Conservation (phyloP, 2,113 vertebrate species). For the Macquaria ambigua region DNA sequence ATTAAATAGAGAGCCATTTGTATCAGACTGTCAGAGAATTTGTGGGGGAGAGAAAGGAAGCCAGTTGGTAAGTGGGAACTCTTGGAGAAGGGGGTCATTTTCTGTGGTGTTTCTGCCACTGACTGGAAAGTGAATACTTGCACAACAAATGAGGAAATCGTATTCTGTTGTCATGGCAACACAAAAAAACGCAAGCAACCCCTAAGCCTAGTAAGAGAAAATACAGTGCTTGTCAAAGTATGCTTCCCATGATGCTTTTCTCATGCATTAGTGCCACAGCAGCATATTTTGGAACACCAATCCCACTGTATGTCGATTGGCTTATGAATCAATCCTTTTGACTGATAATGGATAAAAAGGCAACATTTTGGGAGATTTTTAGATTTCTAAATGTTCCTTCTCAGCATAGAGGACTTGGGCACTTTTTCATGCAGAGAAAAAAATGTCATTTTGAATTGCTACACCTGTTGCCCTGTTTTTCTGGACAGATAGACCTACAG, state of each 20-base stretch:
- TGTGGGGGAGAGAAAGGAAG: slow-evolving; percentile 55
- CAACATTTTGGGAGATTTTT: neutral
- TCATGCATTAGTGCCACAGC: neutral
- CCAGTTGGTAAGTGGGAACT: slow-evolving; percentile 69
- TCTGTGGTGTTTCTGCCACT: slow-evolving; percentile 58
- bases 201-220: slow-evolving; percentile 24
- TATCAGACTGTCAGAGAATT: slow-evolving; percentile 61
- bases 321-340: neutral
- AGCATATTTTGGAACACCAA: neutral
- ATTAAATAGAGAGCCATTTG: slow-evolving; percentile 73
- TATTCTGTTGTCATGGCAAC: slow-evolving; percentile 80
- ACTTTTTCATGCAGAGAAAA: neutral
- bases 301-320: neutral
- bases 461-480: neutral
- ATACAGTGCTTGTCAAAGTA: slow-evolving; percentile 14
- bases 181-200: slow-evolving; percentile 31
- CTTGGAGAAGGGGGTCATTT: slow-evolving; percentile 73
- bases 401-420: neutral
- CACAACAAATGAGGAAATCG: slow-evolving; percentile 65
- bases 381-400: neutral
- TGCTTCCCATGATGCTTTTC: slow-evolving; percentile 15
- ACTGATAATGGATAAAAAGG: neutral
- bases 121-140: slow-evolving; percentile 64
- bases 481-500: neutral
- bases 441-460: neutral